phyloP scores from a whole-genome alignment of 2,113 vertebrate species.

The Philantomba maxwellii region DNA sequence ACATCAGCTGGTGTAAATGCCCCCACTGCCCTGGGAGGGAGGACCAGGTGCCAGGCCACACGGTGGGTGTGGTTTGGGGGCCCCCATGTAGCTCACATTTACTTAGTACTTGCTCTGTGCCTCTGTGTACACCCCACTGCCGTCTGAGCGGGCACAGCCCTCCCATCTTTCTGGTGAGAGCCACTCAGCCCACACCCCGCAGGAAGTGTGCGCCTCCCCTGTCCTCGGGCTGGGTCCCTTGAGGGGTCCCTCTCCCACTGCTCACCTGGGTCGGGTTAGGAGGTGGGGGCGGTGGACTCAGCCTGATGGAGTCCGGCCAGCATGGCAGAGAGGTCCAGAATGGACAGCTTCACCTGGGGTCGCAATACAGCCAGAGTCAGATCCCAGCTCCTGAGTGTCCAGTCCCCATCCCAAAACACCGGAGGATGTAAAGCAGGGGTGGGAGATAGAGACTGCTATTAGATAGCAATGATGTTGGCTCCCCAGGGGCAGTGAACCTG shows the following conservation, averaged over 20 bases:
- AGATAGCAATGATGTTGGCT: no score
- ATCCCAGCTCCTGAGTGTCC: neutral
- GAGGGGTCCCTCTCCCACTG: accelerated
- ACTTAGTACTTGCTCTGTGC: neutral
- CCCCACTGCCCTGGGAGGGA: neutral
- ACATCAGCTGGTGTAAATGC: neutral
- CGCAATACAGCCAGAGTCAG: neutral
- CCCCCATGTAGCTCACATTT: neutral
- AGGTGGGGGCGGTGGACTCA: accelerated
- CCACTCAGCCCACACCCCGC: accelerated
- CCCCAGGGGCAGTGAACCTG: neutral
- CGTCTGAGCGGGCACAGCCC: accelerated
- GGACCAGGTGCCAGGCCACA: neutral
- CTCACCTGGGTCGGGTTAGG: neutral
- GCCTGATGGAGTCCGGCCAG: slow-evolving; percentile 22
- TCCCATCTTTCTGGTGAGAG: neutral
- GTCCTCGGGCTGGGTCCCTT: accelerated
- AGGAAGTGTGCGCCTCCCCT: neutral
- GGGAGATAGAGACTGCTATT: neutral
- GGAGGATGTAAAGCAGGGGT: neutral
- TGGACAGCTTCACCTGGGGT: slow-evolving; percentile 76
- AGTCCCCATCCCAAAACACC: accelerated
- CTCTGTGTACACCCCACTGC: neutral
- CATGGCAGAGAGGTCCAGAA: slow-evolving; percentile 61
- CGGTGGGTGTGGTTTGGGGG: neutral